phyloP scores from a whole-genome alignment of 2,797 vertebrate genomes.

The Oreochromis mossambicus region DNA sequence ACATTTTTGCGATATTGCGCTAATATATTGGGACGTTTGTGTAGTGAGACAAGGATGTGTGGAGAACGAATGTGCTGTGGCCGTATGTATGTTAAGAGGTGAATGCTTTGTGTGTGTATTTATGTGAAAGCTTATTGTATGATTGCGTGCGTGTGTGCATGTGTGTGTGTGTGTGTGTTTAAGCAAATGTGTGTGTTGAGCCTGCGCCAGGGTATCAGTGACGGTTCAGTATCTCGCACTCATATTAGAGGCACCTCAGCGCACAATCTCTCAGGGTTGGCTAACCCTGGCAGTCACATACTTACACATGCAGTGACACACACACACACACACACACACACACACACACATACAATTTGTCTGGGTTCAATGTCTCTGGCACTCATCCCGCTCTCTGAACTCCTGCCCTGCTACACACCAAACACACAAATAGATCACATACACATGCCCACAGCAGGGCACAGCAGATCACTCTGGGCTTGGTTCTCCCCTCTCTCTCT shows the following conservation, averaged over 20 bases:
- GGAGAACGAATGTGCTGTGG: conserved; percentile 27
- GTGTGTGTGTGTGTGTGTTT: conserved; percentile 1
- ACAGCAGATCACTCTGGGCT: conserved; percentile 60
- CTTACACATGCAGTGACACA: conserved; percentile 52
- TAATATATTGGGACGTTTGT: conserved; percentile 21
- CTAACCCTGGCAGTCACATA: conserved; percentile 61
- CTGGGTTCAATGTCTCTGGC: conserved; percentile 43
- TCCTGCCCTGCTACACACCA: conserved; percentile 52
- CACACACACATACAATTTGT: conserved; percentile 29
- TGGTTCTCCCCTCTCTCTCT: conserved; percentile 29
- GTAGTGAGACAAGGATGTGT: conserved; percentile 18
- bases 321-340: conserved; percentile 11
- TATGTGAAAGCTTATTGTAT: not conserved
- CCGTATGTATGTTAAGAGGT: conserved; percentile 27
- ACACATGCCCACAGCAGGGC: conserved; percentile 56
- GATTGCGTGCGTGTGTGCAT: not conserved
- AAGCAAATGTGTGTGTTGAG: conserved; percentile 38
- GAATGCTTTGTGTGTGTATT: conserved; percentile 23
- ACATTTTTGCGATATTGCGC: conserved; percentile 12
- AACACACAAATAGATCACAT: conserved; percentile 35
- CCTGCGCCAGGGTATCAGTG: conserved; percentile 65
- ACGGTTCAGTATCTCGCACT: conserved; percentile 71
- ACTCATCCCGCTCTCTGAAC: conserved; percentile 58
- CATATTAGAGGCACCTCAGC: conserved; percentile 70
- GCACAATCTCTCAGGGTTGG: conserved; percentile 72